These are phyloP conservation scores for Elymnias hypermnestra DNA, from an alignment of 1,140 invertebrate species.

Conservation along the genomic window DNA sequence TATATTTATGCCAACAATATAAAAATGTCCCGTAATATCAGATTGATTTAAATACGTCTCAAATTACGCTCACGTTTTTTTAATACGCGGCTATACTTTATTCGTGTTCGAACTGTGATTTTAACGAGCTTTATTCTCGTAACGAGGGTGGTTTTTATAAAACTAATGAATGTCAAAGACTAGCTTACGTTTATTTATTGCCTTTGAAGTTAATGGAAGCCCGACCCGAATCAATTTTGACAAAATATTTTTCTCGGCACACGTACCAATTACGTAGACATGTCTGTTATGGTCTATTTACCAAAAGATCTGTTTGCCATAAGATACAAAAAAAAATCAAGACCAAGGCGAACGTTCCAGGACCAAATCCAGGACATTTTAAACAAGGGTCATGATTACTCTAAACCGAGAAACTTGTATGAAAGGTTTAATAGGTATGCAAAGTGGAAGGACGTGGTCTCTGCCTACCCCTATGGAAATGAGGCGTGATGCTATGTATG, in stretches of 20 bases:
- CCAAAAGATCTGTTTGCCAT: too few relatives aligned
- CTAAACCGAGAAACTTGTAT: too few relatives aligned
- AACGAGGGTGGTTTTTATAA: slow-evolving; percentile 40
- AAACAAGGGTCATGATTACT: too few relatives aligned
- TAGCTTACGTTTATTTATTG: slow-evolving; percentile 25
- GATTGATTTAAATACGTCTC: slow-evolving; percentile 40
- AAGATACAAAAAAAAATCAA: too few relatives aligned
- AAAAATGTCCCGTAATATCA: background rate
- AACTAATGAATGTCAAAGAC: slow-evolving; percentile 63
- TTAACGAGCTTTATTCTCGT: slow-evolving; percentile 64
- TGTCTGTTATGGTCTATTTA: too few relatives aligned
- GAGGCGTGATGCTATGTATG: too few relatives aligned
- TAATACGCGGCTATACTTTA: slow-evolving; percentile 34
- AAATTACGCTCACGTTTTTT: slow-evolving; percentile 9
- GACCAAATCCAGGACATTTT: too few relatives aligned
- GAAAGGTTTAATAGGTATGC: too few relatives aligned
- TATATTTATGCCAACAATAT: too few relatives aligned
- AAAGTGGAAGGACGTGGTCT: too few relatives aligned
- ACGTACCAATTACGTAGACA: background rate
- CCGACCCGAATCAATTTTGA: background rate
- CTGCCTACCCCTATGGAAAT: too few relatives aligned
- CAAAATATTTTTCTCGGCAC: background rate
- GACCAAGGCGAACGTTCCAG: too few relatives aligned
- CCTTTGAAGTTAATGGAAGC: slow-evolving; percentile 14
- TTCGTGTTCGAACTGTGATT: slow-evolving; percentile 49